A percentile compares a stretch with the other conserved stretches of the same genome.
phyloP scores from a whole-genome alignment of 2,888 invertebrate species.

The Cataglyphis cursor region DNA sequence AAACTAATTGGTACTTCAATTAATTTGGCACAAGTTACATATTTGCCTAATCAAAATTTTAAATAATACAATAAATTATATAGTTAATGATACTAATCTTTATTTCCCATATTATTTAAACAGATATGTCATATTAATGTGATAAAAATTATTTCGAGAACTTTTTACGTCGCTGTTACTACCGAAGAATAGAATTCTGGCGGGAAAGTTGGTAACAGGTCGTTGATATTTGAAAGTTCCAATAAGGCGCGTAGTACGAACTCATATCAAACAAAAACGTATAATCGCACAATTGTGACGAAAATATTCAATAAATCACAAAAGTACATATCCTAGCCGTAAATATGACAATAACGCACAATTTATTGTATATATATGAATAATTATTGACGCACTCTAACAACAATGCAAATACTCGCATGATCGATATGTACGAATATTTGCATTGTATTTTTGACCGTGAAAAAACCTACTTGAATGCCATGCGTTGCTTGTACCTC shows the following conservation, averaged over 20 bases:
- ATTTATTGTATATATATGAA: neutral
- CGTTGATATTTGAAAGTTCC: slow-evolving; percentile 16
- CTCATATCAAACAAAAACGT: too few species aligned
- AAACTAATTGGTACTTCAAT: neutral
- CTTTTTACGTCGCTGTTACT: neutral
- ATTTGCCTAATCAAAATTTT: neutral
- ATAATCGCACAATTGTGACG: neutral
- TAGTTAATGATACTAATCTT: neutral
- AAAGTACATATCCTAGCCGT: neutral
- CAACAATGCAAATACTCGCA: neutral
- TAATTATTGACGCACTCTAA: neutral
- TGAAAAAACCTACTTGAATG: neutral
- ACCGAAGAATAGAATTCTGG: neutral
- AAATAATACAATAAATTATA: neutral
- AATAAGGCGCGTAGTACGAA: neutral
- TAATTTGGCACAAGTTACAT: neutral
- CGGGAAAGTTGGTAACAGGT: neutral
- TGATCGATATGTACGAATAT: neutral
- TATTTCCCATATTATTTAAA: neutral
- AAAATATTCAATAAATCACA: neutral
- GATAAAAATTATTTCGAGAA: neutral
- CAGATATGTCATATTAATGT: neutral
- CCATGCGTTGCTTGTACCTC: neutral
- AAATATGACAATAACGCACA: neutral
- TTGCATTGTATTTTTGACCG: neutral